phyloP scores from a whole-genome alignment of 2,797 vertebrate species.

The Cynopterus sphinx region DNA sequence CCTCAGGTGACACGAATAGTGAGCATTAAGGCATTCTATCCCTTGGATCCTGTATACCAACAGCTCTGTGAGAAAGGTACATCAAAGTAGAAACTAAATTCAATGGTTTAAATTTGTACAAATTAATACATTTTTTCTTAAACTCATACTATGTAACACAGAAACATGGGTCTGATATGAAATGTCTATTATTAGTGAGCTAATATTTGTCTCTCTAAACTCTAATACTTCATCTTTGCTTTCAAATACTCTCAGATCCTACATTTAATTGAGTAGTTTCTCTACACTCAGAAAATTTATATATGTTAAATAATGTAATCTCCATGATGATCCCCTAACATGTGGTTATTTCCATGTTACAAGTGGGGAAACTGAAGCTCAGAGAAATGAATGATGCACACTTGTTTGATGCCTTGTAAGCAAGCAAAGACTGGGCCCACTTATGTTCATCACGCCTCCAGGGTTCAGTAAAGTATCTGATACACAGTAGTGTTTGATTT shows the following conservation, averaged over 20 bases:
- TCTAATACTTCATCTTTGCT: conserved; percentile 13
- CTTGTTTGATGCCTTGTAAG: not conserved
- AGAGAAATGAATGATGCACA: not conserved
- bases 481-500: not conserved
- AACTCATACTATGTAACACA: not conserved
- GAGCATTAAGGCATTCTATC: not conserved
- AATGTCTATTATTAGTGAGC: not conserved
- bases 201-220: conserved; percentile 19
- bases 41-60: not conserved
- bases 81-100: conserved; percentile 44
- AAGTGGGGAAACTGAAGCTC: not conserved
- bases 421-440: not conserved
- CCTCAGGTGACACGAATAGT: not conserved
- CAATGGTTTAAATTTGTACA: conserved; percentile 17
- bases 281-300: not conserved
- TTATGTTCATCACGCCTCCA: not conserved
- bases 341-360: not conserved
- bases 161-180: not conserved
- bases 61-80: conserved; percentile 35
- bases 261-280: not conserved
- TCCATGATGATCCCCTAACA: not conserved
- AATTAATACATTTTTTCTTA: conserved; percentile 39
- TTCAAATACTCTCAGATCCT: not conserved
- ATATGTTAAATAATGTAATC: not conserved
- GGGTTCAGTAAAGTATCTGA: not conserved